A percentile compares a stretch with the other conserved stretches of the same genome.
phyloP scores from a whole-genome alignment of 2,113 vertebrate genomes.

The Gasterosteus aculeatus region DNA sequence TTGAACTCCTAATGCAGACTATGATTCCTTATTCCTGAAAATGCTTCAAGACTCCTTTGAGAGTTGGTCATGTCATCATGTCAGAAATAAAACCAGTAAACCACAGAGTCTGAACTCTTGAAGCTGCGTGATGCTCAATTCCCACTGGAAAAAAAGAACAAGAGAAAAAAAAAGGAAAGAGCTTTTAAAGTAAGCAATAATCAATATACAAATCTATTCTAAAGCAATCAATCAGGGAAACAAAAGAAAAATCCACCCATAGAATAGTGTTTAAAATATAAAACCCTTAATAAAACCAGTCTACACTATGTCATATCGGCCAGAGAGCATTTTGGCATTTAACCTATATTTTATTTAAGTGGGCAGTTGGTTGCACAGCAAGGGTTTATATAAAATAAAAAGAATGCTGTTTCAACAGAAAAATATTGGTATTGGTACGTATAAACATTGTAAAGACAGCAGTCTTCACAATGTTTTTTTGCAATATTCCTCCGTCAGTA shows the following conservation, averaged over 20 bases:
- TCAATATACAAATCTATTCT: neutral
- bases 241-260: neutral
- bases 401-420: neutral
- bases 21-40: constrained; percentile 39
- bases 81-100: constrained; percentile 16
- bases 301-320: neutral
- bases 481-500: neutral
- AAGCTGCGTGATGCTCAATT: constrained; percentile 24
- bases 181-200: neutral
- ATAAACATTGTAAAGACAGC: neutral
- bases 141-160: neutral
- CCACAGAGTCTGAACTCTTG: constrained; percentile 34
- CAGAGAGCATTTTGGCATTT: too few relatives aligned
- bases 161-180: constrained; percentile 8
- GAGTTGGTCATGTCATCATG: constrained; percentile 4
- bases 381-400: constrained; percentile 15
- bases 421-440: neutral
- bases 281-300: constrained; percentile 15
- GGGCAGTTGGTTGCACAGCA: constrained; percentile 8
- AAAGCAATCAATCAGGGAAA: constrained; percentile 8
- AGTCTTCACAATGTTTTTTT: neutral
- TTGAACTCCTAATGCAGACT: constrained; percentile 1
- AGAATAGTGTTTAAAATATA: constrained; percentile 1
- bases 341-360: neutral
- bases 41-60: constrained; percentile 26